Percentiles rank a stretch among this genome's conserved stretches.
Evolutionary conservation across 1,140 invertebrate genomes (phyloP).

Genomic region (Dendrolimus punctatus): DNA sequence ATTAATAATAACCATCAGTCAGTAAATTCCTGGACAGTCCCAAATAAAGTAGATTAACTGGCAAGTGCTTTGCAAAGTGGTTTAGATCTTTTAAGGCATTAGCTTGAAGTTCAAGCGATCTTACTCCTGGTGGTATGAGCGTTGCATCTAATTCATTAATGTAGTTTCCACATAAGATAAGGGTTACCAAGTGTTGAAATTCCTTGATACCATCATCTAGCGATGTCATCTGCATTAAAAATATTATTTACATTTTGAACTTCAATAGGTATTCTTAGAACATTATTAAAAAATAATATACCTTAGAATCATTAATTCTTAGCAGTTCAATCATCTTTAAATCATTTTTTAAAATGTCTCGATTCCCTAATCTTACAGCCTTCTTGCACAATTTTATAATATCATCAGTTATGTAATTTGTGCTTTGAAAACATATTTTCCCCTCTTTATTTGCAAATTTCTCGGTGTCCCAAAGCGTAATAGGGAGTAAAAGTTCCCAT

Average conservation of each 20-base stretch:
- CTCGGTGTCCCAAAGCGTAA: conserved; percentile 52
- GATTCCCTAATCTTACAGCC: conserved; percentile 31
- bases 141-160: conserved; percentile 28
- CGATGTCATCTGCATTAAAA: conserved; percentile 47
- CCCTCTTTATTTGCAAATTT: conserved; percentile 50
- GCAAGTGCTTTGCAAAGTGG: conserved; percentile 34
- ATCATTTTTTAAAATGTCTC: conserved; percentile 33
- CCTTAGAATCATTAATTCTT: conserved; percentile 44
- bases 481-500: conserved; percentile 48
- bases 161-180: conserved; percentile 52
- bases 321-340: conserved; percentile 35
- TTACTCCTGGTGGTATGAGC: conserved; percentile 30
- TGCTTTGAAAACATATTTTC: conserved; percentile 40
- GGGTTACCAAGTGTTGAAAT: conserved; percentile 35
- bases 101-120: conserved; percentile 44
- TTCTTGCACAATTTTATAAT: conserved; percentile 42
- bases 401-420: conserved; percentile 50
- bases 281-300: conserved; percentile 11
- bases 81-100: conserved; percentile 37
- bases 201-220: conserved; percentile 33
- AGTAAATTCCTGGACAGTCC: conserved; percentile 49
- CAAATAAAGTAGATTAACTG: conserved; percentile 39
- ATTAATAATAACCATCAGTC: conserved; percentile 23
- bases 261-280: no score
- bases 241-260: background rate